Conservation (phyloP, 2,888 invertebrate species). For the Augochlorella aurata region DNA sequence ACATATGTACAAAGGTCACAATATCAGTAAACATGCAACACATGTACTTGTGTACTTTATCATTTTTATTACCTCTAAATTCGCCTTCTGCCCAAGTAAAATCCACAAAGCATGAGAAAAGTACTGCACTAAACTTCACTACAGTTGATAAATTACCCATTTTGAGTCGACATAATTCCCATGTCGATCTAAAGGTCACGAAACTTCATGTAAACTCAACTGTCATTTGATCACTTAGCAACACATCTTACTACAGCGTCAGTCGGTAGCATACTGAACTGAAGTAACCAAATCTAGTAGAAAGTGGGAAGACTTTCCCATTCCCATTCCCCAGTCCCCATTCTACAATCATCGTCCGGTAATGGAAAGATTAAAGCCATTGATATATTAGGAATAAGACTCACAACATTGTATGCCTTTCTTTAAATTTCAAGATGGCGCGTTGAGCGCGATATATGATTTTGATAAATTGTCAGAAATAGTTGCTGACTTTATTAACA, state of each 20-base stretch:
- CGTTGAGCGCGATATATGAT: constrained; percentile 19
- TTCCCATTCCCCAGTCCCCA: constrained; percentile 28
- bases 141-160: constrained; percentile 79
- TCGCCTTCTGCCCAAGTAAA: constrained; percentile 74
- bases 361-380: constrained; percentile 20
- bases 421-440: constrained; percentile 41
- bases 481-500: neutral
- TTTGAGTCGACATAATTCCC: constrained; percentile 74
- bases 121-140: constrained; percentile 75
- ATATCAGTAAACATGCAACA: neutral
- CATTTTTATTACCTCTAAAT: constrained; percentile 63
- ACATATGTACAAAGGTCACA: constrained; percentile 11
- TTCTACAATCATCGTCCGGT: constrained; percentile 12
- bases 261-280: constrained; percentile 72
- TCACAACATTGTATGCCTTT: constrained; percentile 21
- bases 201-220: constrained; percentile 47
- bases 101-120: constrained; percentile 78
- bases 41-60: neutral
- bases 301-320: constrained; percentile 51
- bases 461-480: neutral
- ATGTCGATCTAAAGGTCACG: constrained; percentile 58
- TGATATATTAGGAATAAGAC: constrained; percentile 37
- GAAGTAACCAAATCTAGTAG: constrained; percentile 47
- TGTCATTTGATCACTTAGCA: constrained; percentile 28
- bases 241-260: constrained; percentile 54